A percentile compares a stretch with the other conserved stretches of the same genome.
Evolutionary conservation across 2,888 invertebrate species (phyloP).

Genomic region (Meloe dianella): DNA sequence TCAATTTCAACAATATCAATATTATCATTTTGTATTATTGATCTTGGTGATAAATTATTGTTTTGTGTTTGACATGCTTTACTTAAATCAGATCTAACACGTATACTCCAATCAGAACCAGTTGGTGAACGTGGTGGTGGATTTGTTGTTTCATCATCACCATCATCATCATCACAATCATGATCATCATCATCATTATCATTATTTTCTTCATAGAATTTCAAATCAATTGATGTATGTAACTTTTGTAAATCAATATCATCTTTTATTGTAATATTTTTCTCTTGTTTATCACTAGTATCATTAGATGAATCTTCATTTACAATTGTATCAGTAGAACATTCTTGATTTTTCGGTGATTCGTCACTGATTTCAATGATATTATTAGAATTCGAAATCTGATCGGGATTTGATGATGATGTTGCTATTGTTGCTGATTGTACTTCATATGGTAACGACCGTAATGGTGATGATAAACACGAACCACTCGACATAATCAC

Average conservation of each 20-base stretch:
- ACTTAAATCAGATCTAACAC: constrained; percentile 53
- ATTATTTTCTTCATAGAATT: constrained; percentile 20
- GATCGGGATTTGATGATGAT: neutral
- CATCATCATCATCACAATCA: constrained; percentile 23
- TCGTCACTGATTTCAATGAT: constrained; percentile 19
- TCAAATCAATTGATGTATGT: constrained; percentile 17
- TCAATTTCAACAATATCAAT: constrained; percentile 25
- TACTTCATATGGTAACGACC: constrained; percentile 48
- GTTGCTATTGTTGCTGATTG: constrained; percentile 39
- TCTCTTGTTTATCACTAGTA: constrained; percentile 12
- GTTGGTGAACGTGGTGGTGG: constrained; percentile 20
- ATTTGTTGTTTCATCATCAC: neutral
- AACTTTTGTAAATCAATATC: constrained; percentile 17
- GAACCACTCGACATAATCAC: constrained; percentile 62
- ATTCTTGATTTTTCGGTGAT: constrained; percentile 15
- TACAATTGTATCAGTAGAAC: constrained; percentile 23
- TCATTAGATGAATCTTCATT: constrained; percentile 19
- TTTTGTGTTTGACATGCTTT: constrained; percentile 58
- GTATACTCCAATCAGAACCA: constrained; percentile 37
- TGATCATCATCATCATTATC: constrained; percentile 31
- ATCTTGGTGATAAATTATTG: constrained; percentile 29
- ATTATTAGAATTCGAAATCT: neutral
- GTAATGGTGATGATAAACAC: constrained; percentile 54
- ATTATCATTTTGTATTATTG: constrained; percentile 30
- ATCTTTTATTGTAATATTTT: constrained; percentile 16